These are phyloP conservation scores for Paramisgurnus dabryanus DNA, from an alignment of 2,113 vertebrate genomes.

Conservation along the genomic window DNA sequence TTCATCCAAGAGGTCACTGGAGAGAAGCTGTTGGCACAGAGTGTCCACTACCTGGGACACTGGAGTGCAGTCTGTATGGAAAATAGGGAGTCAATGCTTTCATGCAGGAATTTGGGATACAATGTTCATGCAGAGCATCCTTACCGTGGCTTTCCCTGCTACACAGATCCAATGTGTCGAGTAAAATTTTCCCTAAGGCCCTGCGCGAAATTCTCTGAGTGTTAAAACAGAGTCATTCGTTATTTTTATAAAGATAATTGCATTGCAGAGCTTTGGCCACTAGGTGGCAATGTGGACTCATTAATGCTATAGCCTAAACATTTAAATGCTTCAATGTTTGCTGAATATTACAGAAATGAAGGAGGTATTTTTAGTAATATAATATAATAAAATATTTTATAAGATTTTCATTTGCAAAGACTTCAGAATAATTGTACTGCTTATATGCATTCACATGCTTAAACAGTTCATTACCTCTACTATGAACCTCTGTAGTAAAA, in stretches of 20 bases:
- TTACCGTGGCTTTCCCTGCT: neutral
- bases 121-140: neutral
- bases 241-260: neutral
- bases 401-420: no score
- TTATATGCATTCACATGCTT: no score
- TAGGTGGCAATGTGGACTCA: slow-evolving; percentile 50
- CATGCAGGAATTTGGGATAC: neutral
- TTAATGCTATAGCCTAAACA: neutral
- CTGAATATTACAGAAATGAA: no score
- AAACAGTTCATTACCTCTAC: no score
- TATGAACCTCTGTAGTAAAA: no score
- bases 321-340: no score
- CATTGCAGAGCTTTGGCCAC: slow-evolving; percentile 21
- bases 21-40: slow-evolving; percentile 61
- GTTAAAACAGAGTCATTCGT: neutral
- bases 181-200: slow-evolving; percentile 12
- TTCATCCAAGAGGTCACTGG: slow-evolving; percentile 54
- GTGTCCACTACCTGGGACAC: slow-evolving; percentile 64
- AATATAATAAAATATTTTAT: no score
- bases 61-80: slow-evolving; percentile 55
- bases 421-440: no score
- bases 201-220: neutral
- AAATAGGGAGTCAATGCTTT: neutral
- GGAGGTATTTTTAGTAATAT: no score
- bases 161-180: slow-evolving; percentile 26